A percentile compares a stretch with the other conserved stretches of the same genome.
These are phyloP conservation scores for Vireo altiloquus DNA, from an alignment of 2,113 vertebrate genomes.

Conservation along the genomic window DNA sequence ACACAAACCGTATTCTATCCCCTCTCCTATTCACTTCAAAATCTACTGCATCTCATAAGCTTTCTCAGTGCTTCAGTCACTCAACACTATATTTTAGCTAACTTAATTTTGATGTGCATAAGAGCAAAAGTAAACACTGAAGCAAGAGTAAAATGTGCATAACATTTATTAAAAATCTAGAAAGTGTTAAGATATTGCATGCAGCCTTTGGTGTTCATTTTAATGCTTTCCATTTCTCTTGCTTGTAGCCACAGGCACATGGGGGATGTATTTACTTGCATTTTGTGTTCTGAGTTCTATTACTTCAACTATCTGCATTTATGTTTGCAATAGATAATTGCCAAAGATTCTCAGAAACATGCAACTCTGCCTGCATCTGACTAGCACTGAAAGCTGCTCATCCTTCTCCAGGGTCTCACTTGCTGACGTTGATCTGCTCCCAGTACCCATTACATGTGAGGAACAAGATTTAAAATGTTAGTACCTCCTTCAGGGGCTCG, in stretches of 20 bases:
- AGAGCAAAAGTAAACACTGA: not conserved
- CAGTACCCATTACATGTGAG: not conserved
- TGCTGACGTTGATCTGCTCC: not conserved
- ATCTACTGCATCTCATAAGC: not conserved
- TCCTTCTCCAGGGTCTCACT: not conserved
- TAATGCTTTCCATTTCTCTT: not conserved
- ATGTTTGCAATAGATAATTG: not conserved
- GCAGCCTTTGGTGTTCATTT: not conserved
- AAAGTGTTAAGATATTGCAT: not conserved
- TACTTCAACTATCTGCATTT: not conserved
- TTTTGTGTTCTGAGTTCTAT: not conserved
- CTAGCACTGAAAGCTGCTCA: not conserved
- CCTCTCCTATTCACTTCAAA: not conserved
- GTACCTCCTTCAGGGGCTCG: conserved; percentile 73
- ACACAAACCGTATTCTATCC: fast-evolving
- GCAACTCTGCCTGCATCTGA: not conserved
- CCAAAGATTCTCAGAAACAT: not conserved
- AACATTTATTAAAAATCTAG: not conserved
- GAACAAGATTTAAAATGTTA: not conserved
- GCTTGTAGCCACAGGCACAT: not conserved
- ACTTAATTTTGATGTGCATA: not conserved
- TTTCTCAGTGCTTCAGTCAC: not conserved
- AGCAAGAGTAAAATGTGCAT: not conserved
- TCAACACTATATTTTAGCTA: not conserved
- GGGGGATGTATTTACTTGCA: not conserved